Evolutionary conservation across 2,888 invertebrate genomes (phyloP), one percentile per base, ranked within the genome.

Genomic region (Drosophila anomalata): DNA sequence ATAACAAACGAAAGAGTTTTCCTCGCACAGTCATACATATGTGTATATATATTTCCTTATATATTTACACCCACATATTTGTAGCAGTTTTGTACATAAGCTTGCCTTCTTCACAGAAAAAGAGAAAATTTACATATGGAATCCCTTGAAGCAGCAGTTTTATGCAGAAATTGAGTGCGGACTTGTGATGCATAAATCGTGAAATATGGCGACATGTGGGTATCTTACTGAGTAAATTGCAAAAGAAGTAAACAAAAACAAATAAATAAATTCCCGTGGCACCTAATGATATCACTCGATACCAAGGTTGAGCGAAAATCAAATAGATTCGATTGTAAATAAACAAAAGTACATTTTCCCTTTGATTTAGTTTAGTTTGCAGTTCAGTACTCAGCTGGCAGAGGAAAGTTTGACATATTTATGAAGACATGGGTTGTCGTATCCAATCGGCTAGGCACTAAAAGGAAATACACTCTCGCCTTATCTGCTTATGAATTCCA

Each of bases 1-100:
- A 67, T 52, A 67, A 57, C 73, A 67, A 58, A 51, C 51, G 54
- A 42, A 44, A 29, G 44, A 57, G 36, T 67, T 67, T 68, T 29
- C 44, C 24, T n/a, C 31, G 11, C n/a, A 26, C 42, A 66, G 36
- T 50, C 8, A 67, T 22, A 22, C 8, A 67, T 22, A 22, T 41
- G 17, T 46, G 12, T 39, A 8, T 44, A 36, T 39, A 14, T 51
- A 44, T 20, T 11, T 44, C 1, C 17, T 14, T 8, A 66, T 60
- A 47, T 24, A 41, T 24, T 48, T 55, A 60, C 36, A 60, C 39
- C 61, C 47, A 61, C 24, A 48, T 60, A 61, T 61, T 60, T 51
- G 57, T 57, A 60, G 8, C 14, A 41, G 47, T 62, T 42, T 61
- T 62, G 48, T 48, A 62, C 42, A 61, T 62, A 62, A 61, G 48